Evolutionary conservation across 2,113 vertebrate species (phyloP).

Genomic region (Ictidomys tridecemlineatus): DNA sequence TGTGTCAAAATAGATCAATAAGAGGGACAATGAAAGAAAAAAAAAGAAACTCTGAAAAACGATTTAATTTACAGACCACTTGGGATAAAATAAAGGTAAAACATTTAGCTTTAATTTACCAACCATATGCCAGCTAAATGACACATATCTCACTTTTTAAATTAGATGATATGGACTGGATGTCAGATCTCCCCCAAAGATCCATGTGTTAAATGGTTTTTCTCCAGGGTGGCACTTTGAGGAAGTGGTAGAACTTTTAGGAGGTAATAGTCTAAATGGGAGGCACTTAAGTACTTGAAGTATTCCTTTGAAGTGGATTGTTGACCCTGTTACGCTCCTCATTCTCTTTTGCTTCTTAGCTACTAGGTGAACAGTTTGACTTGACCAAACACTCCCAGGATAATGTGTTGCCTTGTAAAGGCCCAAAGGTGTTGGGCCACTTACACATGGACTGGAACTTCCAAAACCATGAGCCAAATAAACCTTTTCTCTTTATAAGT

Average conservation of each 20-base stretch:
- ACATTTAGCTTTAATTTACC: background rate
- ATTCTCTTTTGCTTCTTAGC: background rate
- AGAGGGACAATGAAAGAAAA: background rate
- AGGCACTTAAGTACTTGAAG: background rate
- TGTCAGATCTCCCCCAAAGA: background rate
- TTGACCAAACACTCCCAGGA: background rate
- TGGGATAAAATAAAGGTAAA: background rate
- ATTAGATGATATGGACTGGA: background rate
- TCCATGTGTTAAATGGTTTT: background rate
- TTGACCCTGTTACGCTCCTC: background rate
- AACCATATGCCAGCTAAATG: background rate
- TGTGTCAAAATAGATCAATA: background rate
- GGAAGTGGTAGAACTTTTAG: background rate
- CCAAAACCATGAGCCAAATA: background rate
- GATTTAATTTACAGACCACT: background rate
- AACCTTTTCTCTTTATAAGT: background rate
- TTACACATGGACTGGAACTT: background rate
- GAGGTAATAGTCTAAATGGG: background rate
- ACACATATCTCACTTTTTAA: background rate
- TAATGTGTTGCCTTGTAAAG: background rate
- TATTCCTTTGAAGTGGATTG: background rate
- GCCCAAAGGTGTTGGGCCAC: background rate
- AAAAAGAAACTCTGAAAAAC: background rate
- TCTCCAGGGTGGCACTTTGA: background rate
- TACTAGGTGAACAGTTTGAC: background rate